phyloP scores from a whole-genome alignment of 2,797 vertebrate genomes.

The Enoplosus armatus region DNA sequence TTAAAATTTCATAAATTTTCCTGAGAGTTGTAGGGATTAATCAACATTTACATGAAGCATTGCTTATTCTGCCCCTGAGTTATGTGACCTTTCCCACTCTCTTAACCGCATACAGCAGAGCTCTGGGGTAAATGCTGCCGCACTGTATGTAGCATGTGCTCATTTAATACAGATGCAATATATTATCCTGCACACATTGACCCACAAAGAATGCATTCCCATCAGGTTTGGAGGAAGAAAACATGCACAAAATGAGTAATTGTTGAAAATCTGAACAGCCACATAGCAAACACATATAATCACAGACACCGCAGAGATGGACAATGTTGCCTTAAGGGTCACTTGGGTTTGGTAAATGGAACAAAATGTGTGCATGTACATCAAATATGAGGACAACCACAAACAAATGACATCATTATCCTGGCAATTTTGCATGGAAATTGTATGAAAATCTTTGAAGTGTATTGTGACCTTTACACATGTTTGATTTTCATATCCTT shows the following conservation, averaged over 20 bases:
- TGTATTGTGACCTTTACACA: slow-evolving; percentile 5
- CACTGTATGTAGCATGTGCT: slow-evolving; percentile 45
- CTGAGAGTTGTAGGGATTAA: slow-evolving; percentile 56
- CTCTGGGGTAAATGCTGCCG: slow-evolving; percentile 59
- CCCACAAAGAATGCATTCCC: slow-evolving; percentile 65
- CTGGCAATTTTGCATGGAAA: slow-evolving; percentile 5
- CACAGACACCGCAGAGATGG: slow-evolving; percentile 33
- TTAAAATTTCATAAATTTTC: slow-evolving; percentile 53
- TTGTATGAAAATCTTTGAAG: slow-evolving; percentile 15
- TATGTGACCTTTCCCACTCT: slow-evolving; percentile 67
- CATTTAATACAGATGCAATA: slow-evolving; percentile 72
- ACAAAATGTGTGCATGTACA: slow-evolving; percentile 29
- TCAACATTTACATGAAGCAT: slow-evolving; percentile 71
- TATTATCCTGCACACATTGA: slow-evolving; percentile 64
- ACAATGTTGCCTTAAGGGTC: slow-evolving; percentile 27
- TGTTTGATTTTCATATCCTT: slow-evolving; percentile 31
- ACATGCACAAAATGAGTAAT: slow-evolving; percentile 64
- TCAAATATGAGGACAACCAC: slow-evolving; percentile 33
- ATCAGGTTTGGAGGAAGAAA: slow-evolving; percentile 53
- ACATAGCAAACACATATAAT: slow-evolving; percentile 56
- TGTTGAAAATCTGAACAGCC: slow-evolving; percentile 43
- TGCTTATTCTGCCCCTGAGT: slow-evolving; percentile 60
- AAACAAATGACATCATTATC: slow-evolving; percentile 44
- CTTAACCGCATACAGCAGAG: slow-evolving; percentile 44
- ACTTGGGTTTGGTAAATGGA: slow-evolving; percentile 17